Percentiles rank a stretch among this genome's conserved stretches.
Evolutionary conservation across 2,113 vertebrate species (phyloP).

Genomic region (Trogon surrucura): DNA sequence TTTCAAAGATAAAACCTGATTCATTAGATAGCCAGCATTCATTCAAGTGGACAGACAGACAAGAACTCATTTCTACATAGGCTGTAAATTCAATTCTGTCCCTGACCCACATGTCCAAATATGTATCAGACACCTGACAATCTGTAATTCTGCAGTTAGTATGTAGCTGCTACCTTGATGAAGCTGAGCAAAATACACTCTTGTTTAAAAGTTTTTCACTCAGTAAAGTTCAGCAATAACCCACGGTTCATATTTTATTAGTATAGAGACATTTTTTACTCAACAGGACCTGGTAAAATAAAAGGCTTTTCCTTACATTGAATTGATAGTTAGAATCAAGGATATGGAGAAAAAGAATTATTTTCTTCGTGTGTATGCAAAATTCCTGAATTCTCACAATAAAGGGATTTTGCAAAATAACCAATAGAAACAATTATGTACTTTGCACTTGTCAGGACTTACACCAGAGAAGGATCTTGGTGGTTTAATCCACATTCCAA

Average conservation of each 20-base stretch:
- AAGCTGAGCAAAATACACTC: background rate
- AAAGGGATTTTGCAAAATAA: background rate
- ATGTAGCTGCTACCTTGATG: background rate
- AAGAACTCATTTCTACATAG: background rate
- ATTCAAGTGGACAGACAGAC: background rate
- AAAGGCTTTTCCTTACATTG: background rate
- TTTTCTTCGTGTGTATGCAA: background rate
- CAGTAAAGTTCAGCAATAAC: background rate
- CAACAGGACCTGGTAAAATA: background rate
- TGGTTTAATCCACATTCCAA: background rate
- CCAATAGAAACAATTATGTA: background rate
- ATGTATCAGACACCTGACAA: background rate
- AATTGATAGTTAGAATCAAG: background rate
- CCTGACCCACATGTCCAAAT: background rate
- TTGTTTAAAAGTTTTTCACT: background rate
- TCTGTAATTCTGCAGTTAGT: background rate
- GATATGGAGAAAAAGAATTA: background rate
- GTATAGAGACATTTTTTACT: background rate
- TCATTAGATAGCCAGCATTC: background rate
- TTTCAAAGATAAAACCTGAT: background rate
- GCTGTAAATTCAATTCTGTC: background rate
- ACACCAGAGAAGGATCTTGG: background rate
- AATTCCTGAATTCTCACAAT: background rate
- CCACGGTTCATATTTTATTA: background rate
- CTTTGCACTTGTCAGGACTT: background rate